Base-by-base conservation (phyloP, 2,113 vertebrate genomes). In the Nettapus auritus region DNA sequence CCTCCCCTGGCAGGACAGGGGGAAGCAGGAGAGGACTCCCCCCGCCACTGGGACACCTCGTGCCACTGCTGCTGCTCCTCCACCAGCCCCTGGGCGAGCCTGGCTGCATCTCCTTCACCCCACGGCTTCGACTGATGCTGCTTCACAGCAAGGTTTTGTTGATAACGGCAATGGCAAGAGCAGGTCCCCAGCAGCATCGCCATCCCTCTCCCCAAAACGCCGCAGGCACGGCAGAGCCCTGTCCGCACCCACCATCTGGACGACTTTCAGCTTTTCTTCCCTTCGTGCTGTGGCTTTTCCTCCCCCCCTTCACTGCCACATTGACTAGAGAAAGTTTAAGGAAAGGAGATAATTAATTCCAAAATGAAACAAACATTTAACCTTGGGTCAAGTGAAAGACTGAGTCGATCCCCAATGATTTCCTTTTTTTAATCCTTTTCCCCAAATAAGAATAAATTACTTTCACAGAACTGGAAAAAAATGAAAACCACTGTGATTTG, bases 331-430 rank as follows among this genome's bases (percentile, higher is more conserved):
- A 74, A 88, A 79, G 36, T 40, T 40, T 40, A 40, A 40, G 40
- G 40, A 40, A 40, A 20, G 66, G 55, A 82, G 81, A 29, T 69
- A 57, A 89, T 82, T 63, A 44, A 53, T 86, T 89, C 86, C 70
- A 26, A 82, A 86, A 60, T 2, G 13, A 86, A 89, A 33, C 70
- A 86, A 86, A 74, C 82, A 48, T 74, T 94, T 92, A 92, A 92
- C 90, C 82, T 63, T 3, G 50, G 82, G 90, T 92, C 90, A 82
- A 57, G 74, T 1, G 36, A 59, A 59, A 69, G 82, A 6, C 55
- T 48, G 56, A 74, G 78, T 34, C 22, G 2, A 92, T 55, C 93
- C 82, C 86, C 40, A 79, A 83, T 38, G 26, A 60, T 79, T 92
- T 89, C 67, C 60, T 74, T 70, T 74, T 60, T 68, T 48, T 4